These are phyloP conservation scores for Ophioninae sp. DNA, from an alignment of 2,888 invertebrate genomes.

Conservation along the genomic window DNA sequence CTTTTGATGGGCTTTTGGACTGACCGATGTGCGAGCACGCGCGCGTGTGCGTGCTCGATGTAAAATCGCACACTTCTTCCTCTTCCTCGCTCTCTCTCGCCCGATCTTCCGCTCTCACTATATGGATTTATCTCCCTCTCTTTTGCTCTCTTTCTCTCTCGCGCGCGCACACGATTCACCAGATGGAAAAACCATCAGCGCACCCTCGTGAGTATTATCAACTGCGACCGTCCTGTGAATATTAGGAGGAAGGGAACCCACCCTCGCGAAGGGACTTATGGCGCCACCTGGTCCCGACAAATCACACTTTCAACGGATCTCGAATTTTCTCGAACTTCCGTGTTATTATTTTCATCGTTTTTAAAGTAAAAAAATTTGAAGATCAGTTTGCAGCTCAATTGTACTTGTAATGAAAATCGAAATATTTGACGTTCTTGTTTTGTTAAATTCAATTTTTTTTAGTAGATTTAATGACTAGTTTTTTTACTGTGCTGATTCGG, in stretches of 20 bases:
- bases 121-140: constrained; percentile 30
- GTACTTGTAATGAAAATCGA: background rate
- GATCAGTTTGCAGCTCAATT: background rate
- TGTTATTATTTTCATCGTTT: background rate
- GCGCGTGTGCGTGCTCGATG: constrained; percentile 3
- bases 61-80: constrained; percentile 15
- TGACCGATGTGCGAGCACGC: constrained; percentile 6
- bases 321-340: background rate
- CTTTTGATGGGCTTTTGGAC: constrained; percentile 34
- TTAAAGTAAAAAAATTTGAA: background rate
- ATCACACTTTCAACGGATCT: background rate
- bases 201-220: constrained; percentile 53
- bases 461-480: too few species aligned
- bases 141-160: constrained; percentile 1
- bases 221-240: constrained; percentile 7
- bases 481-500: background rate
- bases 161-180: constrained; percentile 1
- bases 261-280: constrained; percentile 12
- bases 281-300: constrained; percentile 8
- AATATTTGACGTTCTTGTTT: background rate
- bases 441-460: background rate
- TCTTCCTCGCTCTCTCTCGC: constrained; percentile 13
- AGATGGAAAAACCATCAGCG: constrained; percentile 49
- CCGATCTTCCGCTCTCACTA: background rate
- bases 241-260: constrained; percentile 23